A percentile compares a stretch with the other conserved stretches of the same genome.
Conservation (phyloP, 2,888 invertebrate species). For the Sesia apiformis region DNA sequence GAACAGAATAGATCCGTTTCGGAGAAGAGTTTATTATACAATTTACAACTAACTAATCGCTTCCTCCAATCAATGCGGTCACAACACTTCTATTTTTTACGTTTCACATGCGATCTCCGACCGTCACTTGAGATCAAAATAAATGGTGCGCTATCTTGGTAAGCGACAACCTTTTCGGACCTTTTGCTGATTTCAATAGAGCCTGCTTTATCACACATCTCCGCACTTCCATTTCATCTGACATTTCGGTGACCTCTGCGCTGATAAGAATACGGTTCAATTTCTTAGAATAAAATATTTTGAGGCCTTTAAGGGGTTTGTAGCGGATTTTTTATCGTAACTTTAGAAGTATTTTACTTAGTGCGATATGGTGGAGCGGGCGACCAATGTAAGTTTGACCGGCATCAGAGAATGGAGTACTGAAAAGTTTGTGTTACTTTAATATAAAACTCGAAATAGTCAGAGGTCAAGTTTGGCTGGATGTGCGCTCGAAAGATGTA, state of each 20-base stretch:
- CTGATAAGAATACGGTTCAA: neutral
- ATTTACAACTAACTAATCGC: neutral
- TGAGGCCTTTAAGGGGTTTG: neutral
- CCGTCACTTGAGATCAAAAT: conserved; percentile 37
- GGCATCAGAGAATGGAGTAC: neutral
- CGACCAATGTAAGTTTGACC: neutral
- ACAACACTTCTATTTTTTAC: conserved; percentile 3
- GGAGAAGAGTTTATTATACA: too few relatives aligned
- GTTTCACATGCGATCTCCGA: conserved; percentile 11
- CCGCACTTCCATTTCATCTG: conserved; percentile 7
- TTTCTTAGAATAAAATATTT: neutral
- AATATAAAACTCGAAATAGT: too few relatives aligned
- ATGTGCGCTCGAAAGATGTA: neutral
- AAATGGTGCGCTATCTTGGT: conserved; percentile 26
- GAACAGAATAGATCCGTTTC: too few relatives aligned
- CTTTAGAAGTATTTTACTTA: conserved; percentile 1
- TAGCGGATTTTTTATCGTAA: neutral
- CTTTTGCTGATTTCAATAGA: conserved; percentile 43
- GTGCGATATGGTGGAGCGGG: neutral
- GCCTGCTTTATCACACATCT: conserved; percentile 24
- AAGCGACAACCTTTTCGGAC: conserved; percentile 18
- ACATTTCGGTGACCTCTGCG: neutral
- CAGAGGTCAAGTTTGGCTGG: neutral
- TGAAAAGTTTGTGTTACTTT: neutral
- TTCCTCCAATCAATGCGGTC: neutral